Evolutionary conservation across 2,113 vertebrate species (phyloP).

Genomic region (Chaetops frenatus): DNA sequence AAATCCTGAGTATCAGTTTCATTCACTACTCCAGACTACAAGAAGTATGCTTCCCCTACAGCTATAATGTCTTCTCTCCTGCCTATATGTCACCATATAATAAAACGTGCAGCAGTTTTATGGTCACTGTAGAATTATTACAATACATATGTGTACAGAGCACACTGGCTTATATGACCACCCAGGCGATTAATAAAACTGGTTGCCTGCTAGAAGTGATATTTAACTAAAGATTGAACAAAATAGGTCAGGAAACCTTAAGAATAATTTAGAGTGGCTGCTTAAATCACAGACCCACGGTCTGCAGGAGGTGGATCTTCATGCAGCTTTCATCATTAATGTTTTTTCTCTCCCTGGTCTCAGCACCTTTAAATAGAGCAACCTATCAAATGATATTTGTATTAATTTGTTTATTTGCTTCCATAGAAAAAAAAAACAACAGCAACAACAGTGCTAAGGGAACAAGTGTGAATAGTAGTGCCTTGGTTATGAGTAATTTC

Average conservation of each 20-base stretch:
- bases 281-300: background rate
- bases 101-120: background rate
- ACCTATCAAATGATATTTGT: background rate
- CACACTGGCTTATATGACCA: background rate
- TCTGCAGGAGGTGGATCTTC: background rate
- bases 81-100: background rate
- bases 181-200: constrained; percentile 3
- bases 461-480: background rate
- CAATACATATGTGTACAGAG: background rate
- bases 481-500: constrained; percentile 17
- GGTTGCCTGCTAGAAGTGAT: background rate
- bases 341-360: background rate
- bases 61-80: background rate
- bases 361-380: constrained; percentile 22
- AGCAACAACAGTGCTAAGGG: background rate
- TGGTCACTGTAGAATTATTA: constrained; percentile 1
- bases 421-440: constrained; percentile 34
- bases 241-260: constrained; percentile 13
- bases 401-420: constrained; percentile 40
- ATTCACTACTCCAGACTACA: background rate
- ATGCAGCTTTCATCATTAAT: background rate
- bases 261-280: background rate
- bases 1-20: constrained; percentile 27
- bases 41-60: background rate
- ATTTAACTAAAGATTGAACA: constrained; percentile 37